Conservation (phyloP, 2,888 invertebrate species). For the Eupithecia dodoneata region DNA sequence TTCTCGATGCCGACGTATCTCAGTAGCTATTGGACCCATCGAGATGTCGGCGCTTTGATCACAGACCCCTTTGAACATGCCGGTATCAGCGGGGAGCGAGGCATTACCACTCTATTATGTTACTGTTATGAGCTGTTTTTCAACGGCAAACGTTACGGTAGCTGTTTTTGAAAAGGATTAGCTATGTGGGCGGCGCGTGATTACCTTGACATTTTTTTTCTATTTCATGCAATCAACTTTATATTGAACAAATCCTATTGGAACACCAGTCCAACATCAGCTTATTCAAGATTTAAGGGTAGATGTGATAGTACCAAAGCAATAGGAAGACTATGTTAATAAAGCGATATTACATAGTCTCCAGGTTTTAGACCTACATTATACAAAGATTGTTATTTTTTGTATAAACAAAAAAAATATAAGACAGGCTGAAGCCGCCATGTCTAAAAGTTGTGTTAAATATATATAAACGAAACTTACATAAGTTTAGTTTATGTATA, state of each 20-base stretch:
- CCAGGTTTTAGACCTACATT: no score
- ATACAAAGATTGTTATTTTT: no score
- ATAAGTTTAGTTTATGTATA: no score
- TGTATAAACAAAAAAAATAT: no score
- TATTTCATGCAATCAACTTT: not conserved
- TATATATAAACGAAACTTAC: no score
- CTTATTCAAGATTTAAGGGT: not conserved
- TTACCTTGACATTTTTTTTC: conserved; percentile 2
- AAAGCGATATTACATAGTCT: not conserved
- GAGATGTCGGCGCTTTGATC: conserved; percentile 75
- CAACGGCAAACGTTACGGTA: conserved; percentile 7
- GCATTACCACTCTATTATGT: conserved; percentile 64
- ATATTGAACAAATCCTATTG: not conserved
- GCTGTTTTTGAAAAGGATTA: not conserved
- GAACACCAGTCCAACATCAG: not conserved
- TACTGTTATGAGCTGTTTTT: conserved; percentile 34
- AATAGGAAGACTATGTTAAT: not conserved
- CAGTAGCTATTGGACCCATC: conserved; percentile 69
- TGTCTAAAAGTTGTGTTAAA: no score
- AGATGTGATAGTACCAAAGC: not conserved
- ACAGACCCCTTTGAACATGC: conserved; percentile 67
- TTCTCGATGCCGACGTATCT: conserved; percentile 51
- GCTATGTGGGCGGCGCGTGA: conserved; percentile 5
- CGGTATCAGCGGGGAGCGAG: conserved; percentile 60
- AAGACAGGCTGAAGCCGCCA: no score